Percentiles rank a stretch among this genome's conserved stretches.
phyloP scores from a whole-genome alignment of 2,888 invertebrate genomes.

The Campoplex nolae region DNA sequence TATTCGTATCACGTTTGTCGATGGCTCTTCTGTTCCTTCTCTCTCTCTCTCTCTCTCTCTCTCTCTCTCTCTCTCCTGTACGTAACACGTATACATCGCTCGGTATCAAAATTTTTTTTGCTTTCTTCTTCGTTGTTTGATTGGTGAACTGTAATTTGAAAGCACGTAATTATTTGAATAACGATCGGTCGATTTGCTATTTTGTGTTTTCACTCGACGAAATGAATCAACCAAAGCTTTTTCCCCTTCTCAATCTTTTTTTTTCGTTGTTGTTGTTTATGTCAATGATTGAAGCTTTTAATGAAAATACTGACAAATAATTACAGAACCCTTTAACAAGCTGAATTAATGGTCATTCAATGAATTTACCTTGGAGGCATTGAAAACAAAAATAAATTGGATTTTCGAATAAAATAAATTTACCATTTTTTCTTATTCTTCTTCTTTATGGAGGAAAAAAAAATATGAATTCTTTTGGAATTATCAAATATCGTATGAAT shows the following conservation, averaged over 20 bases:
- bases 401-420: neutral
- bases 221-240: conserved; percentile 37
- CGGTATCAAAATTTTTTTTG: neutral
- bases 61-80: neutral
- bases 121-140: conserved; percentile 23
- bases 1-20: conserved; percentile 61
- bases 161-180: conserved; percentile 61
- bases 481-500: neutral
- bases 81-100: neutral
- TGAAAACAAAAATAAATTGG: neutral
- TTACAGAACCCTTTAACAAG: neutral
- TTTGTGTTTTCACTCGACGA: conserved; percentile 18
- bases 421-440: neutral
- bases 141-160: conserved; percentile 63
- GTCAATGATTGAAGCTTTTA: conserved; percentile 28
- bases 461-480: neutral
- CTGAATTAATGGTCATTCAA: neutral
- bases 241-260: neutral
- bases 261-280: neutral
- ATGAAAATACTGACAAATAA: conserved; percentile 15
- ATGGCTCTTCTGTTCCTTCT: neutral
- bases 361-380: neutral
- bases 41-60: too few species aligned
- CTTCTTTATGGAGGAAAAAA: neutral
- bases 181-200: conserved; percentile 24